Percentiles rank a stretch among this genome's conserved stretches.
phyloP scores from a whole-genome alignment of 2,888 invertebrate species.

The Trypoxylon attenuatum region DNA sequence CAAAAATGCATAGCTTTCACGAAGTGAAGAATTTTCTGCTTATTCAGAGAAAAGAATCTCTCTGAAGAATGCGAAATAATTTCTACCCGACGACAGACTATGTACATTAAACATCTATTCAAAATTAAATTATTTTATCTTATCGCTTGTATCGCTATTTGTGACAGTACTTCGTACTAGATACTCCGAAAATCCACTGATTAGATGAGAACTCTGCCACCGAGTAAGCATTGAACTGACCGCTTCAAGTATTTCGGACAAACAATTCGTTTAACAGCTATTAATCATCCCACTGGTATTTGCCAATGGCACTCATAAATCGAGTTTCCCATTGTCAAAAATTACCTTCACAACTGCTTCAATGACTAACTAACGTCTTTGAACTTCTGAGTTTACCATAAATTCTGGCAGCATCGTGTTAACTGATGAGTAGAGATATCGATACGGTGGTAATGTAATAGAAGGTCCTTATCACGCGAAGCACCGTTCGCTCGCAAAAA shows the following conservation, averaged over 20 bases:
- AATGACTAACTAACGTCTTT: no score
- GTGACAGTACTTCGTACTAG: neutral
- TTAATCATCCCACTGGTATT: neutral
- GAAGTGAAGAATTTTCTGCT: neutral
- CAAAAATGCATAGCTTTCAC: neutral
- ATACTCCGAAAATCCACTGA: constrained; percentile 17
- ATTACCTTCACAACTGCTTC: no score
- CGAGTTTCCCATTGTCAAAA: no score
- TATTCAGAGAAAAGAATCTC: no score
- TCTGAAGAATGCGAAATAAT: no score
- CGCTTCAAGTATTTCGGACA: constrained; percentile 8
- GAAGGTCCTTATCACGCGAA: constrained; percentile 41
- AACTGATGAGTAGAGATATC: constrained; percentile 31
- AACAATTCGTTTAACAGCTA: constrained; percentile 27
- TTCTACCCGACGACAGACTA: no score
- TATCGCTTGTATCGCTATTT: constrained; percentile 30
- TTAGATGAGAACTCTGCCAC: constrained; percentile 16
- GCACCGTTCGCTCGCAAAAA: constrained; percentile 24
- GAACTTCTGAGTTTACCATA: no score
- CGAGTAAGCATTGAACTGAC: neutral
- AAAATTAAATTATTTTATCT: constrained; percentile 36
- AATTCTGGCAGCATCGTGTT: neutral
- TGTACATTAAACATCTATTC: neutral
- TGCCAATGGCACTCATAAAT: neutral
- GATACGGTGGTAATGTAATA: neutral